Percentiles rank a stretch among this genome's conserved stretches.
Evolutionary conservation across 1,140 invertebrate genomes (phyloP).

Genomic region (Holotrichia oblita): DNA sequence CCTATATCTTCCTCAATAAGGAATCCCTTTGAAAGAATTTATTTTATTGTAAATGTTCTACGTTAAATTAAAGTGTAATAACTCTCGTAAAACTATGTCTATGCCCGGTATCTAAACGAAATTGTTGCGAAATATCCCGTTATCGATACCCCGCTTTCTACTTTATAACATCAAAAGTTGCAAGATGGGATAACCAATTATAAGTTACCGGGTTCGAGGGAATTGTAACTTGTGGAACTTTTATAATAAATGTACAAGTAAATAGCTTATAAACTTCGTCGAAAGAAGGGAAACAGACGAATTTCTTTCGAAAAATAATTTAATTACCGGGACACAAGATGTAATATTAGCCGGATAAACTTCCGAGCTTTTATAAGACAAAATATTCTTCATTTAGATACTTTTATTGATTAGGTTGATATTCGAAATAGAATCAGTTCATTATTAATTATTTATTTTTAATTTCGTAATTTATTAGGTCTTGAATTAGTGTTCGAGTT

Average conservation of each 20-base stretch:
- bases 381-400: no score
- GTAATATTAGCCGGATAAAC: no score
- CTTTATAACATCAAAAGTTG: constrained; percentile 11
- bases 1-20: no score
- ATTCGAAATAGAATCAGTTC: no score
- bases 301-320: constrained; percentile 7
- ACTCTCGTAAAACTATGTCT: background rate
- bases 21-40: no score
- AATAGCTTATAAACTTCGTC: constrained; percentile 25
- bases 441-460: no score
- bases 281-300: background rate
- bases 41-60: no score
- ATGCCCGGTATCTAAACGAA: background rate
- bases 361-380: no score
- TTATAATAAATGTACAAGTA: constrained; percentile 28
- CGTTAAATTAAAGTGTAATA: no score
- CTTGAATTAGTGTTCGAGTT: no score
- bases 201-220: background rate
- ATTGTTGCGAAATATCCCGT: background rate
- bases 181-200: background rate
- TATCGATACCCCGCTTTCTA: constrained; percentile 4
- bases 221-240: background rate
- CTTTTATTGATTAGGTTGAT: no score
- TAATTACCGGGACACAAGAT: background rate
- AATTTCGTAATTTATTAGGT: no score